Evolutionary conservation across 2,113 vertebrate species (phyloP).

Genomic region (Seriola rivoliana): DNA sequence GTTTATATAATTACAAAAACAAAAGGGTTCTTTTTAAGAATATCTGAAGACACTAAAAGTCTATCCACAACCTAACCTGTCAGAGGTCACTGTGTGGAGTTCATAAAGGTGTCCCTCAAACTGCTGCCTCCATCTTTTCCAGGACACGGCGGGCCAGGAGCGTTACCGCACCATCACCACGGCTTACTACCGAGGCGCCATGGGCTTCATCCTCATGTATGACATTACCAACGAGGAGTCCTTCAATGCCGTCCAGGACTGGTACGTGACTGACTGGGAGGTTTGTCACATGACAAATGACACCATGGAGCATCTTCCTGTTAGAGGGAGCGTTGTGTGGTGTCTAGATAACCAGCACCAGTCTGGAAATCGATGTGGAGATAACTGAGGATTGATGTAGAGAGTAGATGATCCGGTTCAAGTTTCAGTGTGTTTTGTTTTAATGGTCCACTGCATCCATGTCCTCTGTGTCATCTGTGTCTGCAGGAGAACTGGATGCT

Average conservation of each 20-base stretch:
- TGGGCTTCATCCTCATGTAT: slow-evolving; percentile 92
- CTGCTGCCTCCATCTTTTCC: neutral
- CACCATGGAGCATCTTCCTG: neutral
- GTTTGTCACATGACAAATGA: neutral
- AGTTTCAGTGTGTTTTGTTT: slow-evolving; percentile 34
- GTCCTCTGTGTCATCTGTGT: neutral
- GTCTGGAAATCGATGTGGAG: slow-evolving; percentile 43
- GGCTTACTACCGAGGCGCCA: slow-evolving; percentile 97
- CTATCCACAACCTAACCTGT: neutral
- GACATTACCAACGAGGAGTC: slow-evolving; percentile 88
- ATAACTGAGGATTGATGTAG: slow-evolving; percentile 20
- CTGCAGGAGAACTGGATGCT: neutral
- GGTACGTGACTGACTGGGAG: slow-evolving; percentile 83
- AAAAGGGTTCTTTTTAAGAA: too few species aligned
- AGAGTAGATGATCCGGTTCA: slow-evolving; percentile 18
- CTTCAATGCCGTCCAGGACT: slow-evolving; percentile 91
- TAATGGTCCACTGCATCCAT: slow-evolving; percentile 3
- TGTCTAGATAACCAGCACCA: slow-evolving; percentile 2
- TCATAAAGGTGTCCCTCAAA: neutral
- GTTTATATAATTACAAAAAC: too few species aligned
- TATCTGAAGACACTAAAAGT: neutral
- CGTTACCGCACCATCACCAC: slow-evolving; percentile 98
- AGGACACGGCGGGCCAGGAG: slow-evolving; percentile 99
- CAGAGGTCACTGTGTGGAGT: too few species aligned
- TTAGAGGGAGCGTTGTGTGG: neutral